These are phyloP conservation scores for Peromyscus attwateri DNA, from an alignment of 2,797 vertebrate genomes.

Conservation along the genomic window DNA sequence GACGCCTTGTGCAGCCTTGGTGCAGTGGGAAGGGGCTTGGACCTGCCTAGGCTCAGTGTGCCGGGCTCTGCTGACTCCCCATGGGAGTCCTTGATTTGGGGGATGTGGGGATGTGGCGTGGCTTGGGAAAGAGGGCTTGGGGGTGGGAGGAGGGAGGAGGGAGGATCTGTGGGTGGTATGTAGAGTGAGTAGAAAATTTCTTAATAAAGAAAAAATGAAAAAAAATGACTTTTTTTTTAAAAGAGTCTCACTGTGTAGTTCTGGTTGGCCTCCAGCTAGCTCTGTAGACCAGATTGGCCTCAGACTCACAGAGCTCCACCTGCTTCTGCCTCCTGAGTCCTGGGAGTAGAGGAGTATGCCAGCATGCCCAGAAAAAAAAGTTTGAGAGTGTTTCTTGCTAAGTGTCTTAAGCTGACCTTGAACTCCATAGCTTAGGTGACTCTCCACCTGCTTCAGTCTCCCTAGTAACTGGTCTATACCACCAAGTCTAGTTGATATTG, in stretches of 20 bases:
- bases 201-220: too few species aligned
- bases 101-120: too few species aligned
- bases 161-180: too few species aligned
- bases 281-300: neutral
- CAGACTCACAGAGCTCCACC: neutral
- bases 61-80: too few species aligned
- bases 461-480: neutral
- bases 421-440: neutral
- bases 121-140: too few species aligned
- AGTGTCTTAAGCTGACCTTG: neutral
- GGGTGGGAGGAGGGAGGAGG: too few species aligned
- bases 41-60: too few species aligned
- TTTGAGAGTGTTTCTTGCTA: neutral
- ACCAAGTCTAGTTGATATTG: neutral
- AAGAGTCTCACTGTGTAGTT: neutral
- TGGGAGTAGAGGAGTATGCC: neutral
- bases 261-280: neutral
- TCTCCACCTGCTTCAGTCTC: neutral
- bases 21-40: too few species aligned
- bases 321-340: neutral
- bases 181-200: too few species aligned
- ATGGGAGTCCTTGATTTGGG: too few species aligned
- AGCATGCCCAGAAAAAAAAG: neutral
- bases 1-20: too few species aligned
- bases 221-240: too few species aligned